Evolutionary conservation across 2,113 vertebrate species (phyloP).

Genomic region (Gadus chalcogrammus): DNA sequence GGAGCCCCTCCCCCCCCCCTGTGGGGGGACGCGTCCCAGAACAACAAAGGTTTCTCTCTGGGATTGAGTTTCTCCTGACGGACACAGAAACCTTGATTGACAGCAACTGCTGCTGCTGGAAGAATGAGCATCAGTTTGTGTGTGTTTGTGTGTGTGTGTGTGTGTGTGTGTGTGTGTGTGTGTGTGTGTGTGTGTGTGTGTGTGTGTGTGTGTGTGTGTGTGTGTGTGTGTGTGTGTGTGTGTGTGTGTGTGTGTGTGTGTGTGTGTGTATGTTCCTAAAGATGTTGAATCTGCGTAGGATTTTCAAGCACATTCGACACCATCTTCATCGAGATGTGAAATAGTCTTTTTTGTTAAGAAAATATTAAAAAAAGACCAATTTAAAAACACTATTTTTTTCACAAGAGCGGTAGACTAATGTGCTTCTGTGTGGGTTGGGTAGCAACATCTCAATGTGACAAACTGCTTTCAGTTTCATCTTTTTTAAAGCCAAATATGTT

Average conservation of each 20-base stretch:
- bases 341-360: constrained; percentile 85
- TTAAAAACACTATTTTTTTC: constrained; percentile 97
- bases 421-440: constrained; percentile 91
- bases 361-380: constrained; percentile 63
- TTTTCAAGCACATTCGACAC: constrained; percentile 98
- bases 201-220: constrained; percentile 22
- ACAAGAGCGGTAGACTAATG: constrained; percentile 98
- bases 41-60: constrained; percentile 17
- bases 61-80: constrained; percentile 31
- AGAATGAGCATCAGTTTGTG: not conserved
- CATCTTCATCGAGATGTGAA: constrained; percentile 95
- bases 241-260: not conserved
- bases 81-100: constrained; percentile 57
- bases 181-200: not conserved
- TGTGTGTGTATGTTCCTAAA: not conserved
- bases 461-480: constrained; percentile 83
- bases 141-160: not conserved
- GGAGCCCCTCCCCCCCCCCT: not conserved
- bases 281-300: constrained; percentile 70
- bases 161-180: constrained; percentile 13
- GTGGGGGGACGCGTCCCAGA: constrained; percentile 1
- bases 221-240: not conserved
- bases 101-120: constrained; percentile 28
- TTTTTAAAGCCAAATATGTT: constrained; percentile 95
- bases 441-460: constrained; percentile 78